Percentiles rank a stretch among this genome's conserved stretches.
These are phyloP conservation scores for Drosophila cognata DNA, from an alignment of 2,888 invertebrate species.

Conservation along the genomic window DNA sequence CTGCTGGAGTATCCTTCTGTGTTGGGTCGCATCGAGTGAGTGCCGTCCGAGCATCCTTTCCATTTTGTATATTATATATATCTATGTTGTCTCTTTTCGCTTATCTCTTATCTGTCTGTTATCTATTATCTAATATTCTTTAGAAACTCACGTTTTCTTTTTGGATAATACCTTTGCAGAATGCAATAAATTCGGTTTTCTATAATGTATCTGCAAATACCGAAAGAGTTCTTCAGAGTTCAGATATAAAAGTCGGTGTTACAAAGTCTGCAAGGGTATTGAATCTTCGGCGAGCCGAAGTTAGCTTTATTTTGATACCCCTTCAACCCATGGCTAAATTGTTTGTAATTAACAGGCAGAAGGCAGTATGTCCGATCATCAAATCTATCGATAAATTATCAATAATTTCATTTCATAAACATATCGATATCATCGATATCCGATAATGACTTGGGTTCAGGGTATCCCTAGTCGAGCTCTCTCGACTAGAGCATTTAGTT, in stretches of 20 bases:
- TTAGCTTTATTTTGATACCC: neutral
- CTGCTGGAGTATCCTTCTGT: neutral
- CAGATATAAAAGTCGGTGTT: neutral
- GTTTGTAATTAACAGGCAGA: neutral
- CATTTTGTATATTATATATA: neutral
- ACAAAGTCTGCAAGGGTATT: conserved; percentile 11
- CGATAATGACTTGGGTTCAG: neutral
- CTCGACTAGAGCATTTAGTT: neutral
- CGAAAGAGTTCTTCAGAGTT: neutral
- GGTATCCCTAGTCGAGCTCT: neutral
- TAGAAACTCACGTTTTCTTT: neutral
- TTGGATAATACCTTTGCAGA: neutral
- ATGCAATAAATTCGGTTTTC: neutral
- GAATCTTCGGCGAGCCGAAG: conserved; percentile 9
- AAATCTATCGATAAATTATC: neutral
- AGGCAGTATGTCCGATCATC: neutral
- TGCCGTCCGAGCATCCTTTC: neutral
- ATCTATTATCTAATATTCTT: neutral
- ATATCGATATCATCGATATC: neutral
- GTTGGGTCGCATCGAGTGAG: conserved; percentile 16
- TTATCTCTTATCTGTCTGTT: neutral
- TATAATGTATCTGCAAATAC: neutral
- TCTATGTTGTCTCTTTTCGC: neutral
- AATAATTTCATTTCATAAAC: neutral
- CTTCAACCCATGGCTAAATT: neutral